Percentiles rank a stretch among this genome's conserved stretches.
phyloP scores from a whole-genome alignment of 2,113 vertebrate genomes.

The Aplodontia rufa region DNA sequence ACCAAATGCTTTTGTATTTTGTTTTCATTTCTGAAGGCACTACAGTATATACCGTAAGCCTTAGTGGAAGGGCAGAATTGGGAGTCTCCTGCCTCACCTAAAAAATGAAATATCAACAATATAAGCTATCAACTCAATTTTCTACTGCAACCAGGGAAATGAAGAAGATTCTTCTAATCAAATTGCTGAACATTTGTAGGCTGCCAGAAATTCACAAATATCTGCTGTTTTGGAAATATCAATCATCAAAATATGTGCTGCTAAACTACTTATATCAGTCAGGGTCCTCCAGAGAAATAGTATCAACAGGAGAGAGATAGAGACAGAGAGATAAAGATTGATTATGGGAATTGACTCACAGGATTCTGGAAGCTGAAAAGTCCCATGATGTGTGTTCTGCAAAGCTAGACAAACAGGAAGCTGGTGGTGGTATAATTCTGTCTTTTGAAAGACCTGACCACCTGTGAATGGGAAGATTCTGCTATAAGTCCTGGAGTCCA shows the following conservation, averaged over 20 bases:
- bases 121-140: neutral
- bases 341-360: neutral
- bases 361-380: neutral
- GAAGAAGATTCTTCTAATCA: neutral
- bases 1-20: neutral
- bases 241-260: neutral
- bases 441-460: neutral
- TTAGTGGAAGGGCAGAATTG: neutral
- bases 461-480: neutral
- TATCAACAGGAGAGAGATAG: neutral
- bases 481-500: neutral
- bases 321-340: neutral
- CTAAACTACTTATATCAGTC: neutral
- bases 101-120: constrained; percentile 22
- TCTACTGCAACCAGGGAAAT: neutral
- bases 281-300: neutral
- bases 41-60: neutral
- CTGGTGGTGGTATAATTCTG: neutral
- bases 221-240: neutral
- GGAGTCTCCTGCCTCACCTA: neutral
- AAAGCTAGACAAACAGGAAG: neutral
- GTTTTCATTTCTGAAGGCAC: neutral
- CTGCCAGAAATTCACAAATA: constrained; percentile 2
- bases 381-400: neutral
- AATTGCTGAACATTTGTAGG: neutral